These are phyloP conservation scores for Pollachius pollachius DNA, from an alignment of 2,113 vertebrate genomes.

Conservation along the genomic window DNA sequence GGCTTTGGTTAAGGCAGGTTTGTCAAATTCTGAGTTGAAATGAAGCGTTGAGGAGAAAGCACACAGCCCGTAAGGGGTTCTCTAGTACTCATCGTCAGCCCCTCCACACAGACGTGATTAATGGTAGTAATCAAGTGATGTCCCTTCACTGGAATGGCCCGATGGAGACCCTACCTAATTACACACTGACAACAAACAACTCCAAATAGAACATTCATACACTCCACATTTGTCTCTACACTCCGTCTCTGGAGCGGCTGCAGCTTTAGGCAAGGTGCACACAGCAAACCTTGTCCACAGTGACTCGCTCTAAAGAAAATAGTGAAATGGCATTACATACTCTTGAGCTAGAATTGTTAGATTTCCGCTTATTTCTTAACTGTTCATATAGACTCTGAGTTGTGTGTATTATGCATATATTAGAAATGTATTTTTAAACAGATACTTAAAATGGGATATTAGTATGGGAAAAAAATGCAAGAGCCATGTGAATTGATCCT, in stretches of 20 bases:
- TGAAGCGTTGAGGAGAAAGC: conserved; percentile 54
- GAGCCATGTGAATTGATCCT: no score
- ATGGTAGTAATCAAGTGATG: conserved; percentile 68
- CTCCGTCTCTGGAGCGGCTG: conserved; percentile 17
- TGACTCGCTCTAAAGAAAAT: not conserved
- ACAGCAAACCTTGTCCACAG: not conserved
- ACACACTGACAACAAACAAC: conserved; percentile 54
- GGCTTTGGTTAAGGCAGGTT: conserved; percentile 21
- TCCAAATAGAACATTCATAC: conserved; percentile 52
- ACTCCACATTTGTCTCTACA: conserved; percentile 24
- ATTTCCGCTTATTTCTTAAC: no score
- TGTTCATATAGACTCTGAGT: no score
- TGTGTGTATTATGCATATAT: no score
- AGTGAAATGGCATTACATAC: no score
- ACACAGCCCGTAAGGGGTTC: conserved; percentile 34
- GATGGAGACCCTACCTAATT: conserved; percentile 55
- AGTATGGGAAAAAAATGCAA: no score
- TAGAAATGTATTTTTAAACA: no score
- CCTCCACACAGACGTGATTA: conserved; percentile 55
- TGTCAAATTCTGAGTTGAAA: conserved; percentile 59
- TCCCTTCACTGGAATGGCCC: conserved; percentile 44
- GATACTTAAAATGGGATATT: no score
- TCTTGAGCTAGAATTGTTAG: no score
- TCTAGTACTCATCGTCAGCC: conserved; percentile 43
- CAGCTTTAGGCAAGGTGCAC: not conserved